A percentile compares a stretch with the other conserved stretches of the same genome.
Conservation (phyloP, 2,888 invertebrate species). For the Ophonus ardosiacus region DNA sequence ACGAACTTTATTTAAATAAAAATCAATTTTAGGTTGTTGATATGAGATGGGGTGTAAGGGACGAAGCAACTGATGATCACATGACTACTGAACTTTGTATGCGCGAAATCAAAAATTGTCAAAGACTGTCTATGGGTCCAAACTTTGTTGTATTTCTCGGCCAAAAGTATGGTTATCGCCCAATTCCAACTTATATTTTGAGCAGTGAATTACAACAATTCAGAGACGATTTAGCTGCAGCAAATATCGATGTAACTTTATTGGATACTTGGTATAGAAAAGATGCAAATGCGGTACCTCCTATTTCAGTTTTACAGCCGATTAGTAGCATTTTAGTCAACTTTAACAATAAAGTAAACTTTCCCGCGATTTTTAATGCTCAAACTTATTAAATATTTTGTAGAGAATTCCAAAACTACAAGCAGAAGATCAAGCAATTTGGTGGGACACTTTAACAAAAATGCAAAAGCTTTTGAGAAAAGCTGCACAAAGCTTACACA, state of each 20-base stretch:
- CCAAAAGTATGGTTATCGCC: conserved; percentile 98
- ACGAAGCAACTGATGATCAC: conserved; percentile 99
- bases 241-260: conserved; percentile 88
- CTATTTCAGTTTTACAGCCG: conserved; percentile 95
- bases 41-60: conserved; percentile 99
- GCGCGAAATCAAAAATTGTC: conserved; percentile 98
- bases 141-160: conserved; percentile 98
- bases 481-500: conserved; percentile 91
- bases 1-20: conserved; percentile 28
- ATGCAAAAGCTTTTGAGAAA: conserved; percentile 97
- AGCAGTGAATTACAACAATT: conserved; percentile 94
- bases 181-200: conserved; percentile 96
- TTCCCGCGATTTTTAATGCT: not conserved
- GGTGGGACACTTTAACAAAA: conserved; percentile 98
- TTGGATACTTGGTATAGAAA: conserved; percentile 97
- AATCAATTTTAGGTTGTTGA: conserved; percentile 88
- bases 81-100: conserved; percentile 99
- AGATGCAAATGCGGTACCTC: conserved; percentile 97
- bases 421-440: conserved; percentile 96
- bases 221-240: conserved; percentile 89
- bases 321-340: conserved; percentile 98
- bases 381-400: conserved; percentile 51
- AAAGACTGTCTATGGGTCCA: conserved; percentile 97
- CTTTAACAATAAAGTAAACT: conserved; percentile 96
- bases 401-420: conserved; percentile 96